phyloP scores from a whole-genome alignment of 1,140 invertebrate genomes.

The Sycobia sp. region DNA sequence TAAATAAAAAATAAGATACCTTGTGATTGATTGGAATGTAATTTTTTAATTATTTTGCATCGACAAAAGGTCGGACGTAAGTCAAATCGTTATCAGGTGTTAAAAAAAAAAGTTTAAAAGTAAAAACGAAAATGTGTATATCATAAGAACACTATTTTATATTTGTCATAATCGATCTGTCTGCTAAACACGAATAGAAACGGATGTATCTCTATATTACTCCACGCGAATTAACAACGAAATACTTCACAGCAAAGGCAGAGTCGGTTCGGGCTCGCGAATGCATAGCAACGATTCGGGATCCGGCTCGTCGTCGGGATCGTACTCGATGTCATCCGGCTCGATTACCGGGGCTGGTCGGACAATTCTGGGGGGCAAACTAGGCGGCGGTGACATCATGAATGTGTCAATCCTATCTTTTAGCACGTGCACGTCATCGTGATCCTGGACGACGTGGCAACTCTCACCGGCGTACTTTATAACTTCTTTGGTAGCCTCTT shows the following conservation, averaged over 20 bases:
- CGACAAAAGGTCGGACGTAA: no score
- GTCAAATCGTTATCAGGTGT: no score
- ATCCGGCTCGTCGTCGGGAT: slow-evolving; percentile 44
- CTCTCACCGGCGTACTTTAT: slow-evolving; percentile 44
- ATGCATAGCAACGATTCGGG: slow-evolving; percentile 37
- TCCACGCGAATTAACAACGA: no score
- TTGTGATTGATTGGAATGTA: no score
- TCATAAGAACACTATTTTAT: no score
- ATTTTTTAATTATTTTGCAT: no score
- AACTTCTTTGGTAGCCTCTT: slow-evolving; percentile 40
- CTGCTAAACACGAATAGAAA: no score
- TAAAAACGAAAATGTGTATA: no score
- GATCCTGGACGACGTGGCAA: slow-evolving; percentile 42
- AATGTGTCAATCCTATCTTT: slow-evolving; percentile 44
- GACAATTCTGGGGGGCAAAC: slow-evolving; percentile 34
- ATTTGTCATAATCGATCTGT: no score
- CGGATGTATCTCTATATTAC: no score
- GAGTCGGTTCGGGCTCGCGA: slow-evolving; percentile 36
- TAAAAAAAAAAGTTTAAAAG: no score
- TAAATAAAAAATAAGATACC: no score
- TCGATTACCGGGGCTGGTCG: slow-evolving; percentile 31
- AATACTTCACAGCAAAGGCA: slow-evolving; percentile 36
- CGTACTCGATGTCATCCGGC: slow-evolving; percentile 45
- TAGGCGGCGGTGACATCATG: slow-evolving; percentile 41
- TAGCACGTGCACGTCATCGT: slow-evolving; percentile 35